Evolutionary conservation across 2,113 vertebrate genomes (phyloP), one percentile per base, ranked within the genome.

Genomic region (Leucoraja erinaceus): DNA sequence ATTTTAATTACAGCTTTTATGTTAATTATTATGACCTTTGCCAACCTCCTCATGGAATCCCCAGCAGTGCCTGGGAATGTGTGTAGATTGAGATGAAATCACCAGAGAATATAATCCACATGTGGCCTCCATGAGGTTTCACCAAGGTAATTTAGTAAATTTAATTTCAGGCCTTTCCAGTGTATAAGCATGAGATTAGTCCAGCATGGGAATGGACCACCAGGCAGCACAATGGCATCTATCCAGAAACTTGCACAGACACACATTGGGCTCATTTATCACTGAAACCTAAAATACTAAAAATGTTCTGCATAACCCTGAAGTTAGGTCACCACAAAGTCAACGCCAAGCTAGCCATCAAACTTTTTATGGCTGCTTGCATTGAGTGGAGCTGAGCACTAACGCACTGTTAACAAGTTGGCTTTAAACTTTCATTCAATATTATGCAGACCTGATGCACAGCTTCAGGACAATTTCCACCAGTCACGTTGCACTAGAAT

Each of bases 1-100:
- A 84, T 86, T 86, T 86, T 86, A 86, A 86, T 86, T 86, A 56
- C 83, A 61, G 12, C 56, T 61, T 86, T 86, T 86, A 61, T 86
- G 83, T 63, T 59, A 86, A 86, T 86, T 63, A 86, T 25, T 14
- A 86, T 61, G 56, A 86, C 54, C 25, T 86, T 47, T 61, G 11
- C 61, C 83, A 20, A 72, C 14, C 56, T 86, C 56, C 83, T 86
- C 83, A 86, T n/a, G 56, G 83, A n/a, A 61, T 86, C 83, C 28
- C 83, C 56, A 61, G 25, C 81, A 86, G 56, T 63, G 59, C 28
- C 63, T 86, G 56, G 25, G 59, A 86, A 63, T 86, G 83, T 14
- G 59, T 66, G 83, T n/a, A 88, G 83, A 66, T 66, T 88, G 28
- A 63, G 83, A 88, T 20, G 59, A 63, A 88, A 14, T 16, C 83